Base-by-base conservation (phyloP, 2,113 vertebrate genomes). In the Lucifuga dentata region DNA sequence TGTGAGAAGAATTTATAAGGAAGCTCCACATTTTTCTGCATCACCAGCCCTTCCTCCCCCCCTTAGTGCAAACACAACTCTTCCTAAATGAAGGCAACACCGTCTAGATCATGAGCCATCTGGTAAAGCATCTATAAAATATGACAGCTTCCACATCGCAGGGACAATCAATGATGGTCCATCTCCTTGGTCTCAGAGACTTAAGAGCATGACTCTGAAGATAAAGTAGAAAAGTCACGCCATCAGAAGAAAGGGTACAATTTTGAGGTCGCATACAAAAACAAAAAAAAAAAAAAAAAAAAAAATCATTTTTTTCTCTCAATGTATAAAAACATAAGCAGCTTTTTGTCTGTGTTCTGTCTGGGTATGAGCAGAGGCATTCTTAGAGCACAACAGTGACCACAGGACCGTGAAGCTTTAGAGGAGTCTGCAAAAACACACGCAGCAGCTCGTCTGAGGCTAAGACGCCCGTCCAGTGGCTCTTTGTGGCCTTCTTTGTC, bases 371-470 rank as follows among this genome's bases (percentile, higher is more conserved):
- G 80, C 87, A 88, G 89, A 90, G 90, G 89, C 89, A 86, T 91
- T 91, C 85, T 93, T 58, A 15, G 21, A 79, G 79, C 89, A 93
- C 90, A 93, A 90, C 91, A 86, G 92, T 88, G 90, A 89, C 75
- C 91, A 92, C 83, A 76, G 90, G 90, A 90, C 76, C 91, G 91
- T 93, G 93, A 94, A 92, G 92, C 90, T 91, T 92, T 88, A 92
- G 88, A 85, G 66, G 86, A 89, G 84, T 83, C 76, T 87, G 89
- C 76, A 85, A 76, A 87, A 92, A 88, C 88, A 87, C 84, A 84
- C 62, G 79, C 86, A 77, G 86, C 72, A 43, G 82, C 88, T 90
- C 78, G 85, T 90, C 89, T 90, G 81, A 61, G 86, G 71, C 90
- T 92, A 90, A 92, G 88, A 92, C 89, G 85, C 86, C 88, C 69